These are phyloP conservation scores for Tenthredo livida DNA, from an alignment of 2,888 invertebrate genomes.

Conservation along the genomic window DNA sequence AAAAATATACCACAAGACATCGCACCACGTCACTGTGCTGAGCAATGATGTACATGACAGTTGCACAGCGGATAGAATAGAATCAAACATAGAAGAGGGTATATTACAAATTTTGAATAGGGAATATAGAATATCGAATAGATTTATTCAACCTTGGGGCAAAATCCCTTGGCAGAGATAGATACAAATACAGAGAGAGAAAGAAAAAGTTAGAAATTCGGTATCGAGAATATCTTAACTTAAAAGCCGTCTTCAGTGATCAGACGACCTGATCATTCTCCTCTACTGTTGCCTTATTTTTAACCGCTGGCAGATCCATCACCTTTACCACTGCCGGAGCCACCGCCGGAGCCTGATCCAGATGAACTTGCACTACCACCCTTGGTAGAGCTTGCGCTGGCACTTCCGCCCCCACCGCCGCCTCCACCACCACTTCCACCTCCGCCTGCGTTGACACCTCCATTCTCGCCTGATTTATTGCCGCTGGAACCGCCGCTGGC, in stretches of 20 bases:
- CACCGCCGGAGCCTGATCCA: background rate
- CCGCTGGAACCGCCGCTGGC: background rate
- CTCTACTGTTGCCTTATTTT: background rate
- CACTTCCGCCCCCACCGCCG: background rate
- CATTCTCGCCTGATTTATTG: background rate
- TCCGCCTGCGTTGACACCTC: background rate
- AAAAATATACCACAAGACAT: background rate
- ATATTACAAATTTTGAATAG: background rate
- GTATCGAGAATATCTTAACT: background rate
- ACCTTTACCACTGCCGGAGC: background rate
- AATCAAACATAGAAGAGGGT: background rate
- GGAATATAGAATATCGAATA: background rate
- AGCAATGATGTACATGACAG: background rate
- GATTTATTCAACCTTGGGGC: background rate
- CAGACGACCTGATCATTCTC: background rate
- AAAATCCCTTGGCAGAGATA: background rate
- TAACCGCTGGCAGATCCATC: background rate
- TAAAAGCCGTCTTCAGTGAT: background rate
- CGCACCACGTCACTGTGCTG: background rate
- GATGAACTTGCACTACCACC: background rate
- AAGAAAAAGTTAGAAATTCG: background rate
- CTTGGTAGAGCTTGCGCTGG: too few species aligned
- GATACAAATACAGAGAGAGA: background rate
- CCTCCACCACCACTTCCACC: background rate
- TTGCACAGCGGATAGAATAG: background rate